Evolutionary conservation across 1,140 invertebrate genomes (phyloP), one percentile per base, ranked within the genome.

Genomic region (Hesperophylax magnus): DNA sequence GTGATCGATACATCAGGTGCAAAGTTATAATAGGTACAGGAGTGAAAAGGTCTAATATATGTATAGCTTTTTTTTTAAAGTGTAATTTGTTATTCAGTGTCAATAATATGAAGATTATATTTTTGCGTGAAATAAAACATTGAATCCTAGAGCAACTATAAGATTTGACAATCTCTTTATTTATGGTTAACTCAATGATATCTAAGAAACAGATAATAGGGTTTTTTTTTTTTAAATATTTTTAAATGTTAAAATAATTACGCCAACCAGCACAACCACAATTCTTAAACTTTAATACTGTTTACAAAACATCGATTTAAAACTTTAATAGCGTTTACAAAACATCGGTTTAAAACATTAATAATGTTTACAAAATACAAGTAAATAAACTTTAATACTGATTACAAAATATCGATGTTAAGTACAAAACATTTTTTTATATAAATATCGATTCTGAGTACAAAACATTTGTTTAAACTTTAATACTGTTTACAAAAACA

Each of bases 201-300:
- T 47, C 39, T 47, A 14, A 47, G 11, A 47, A 47, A 11, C 9
- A 14, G 8, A 14, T 9, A 3, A 34, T 3, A 47, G 14, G 39
- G 39, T 11, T 47, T 47, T 47, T 47, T 47, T 47, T 14, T 47
- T 11, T 9, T 22, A 22, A 67, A 67, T 67, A 17, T n/a, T n/a
- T 31, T 67, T 1, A 67, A 17, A 39, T 17, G 63, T 27, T 67
- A 67, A 58, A 58, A 67, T 67, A 67, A 67, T 67, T 67, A 67
- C 63, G 17, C 63, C 22, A n/a, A 31, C 63, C 22, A 27, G 11
- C 27, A 22, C 61, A 20, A 27, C 63, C 63, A 14, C 14, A 18
- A 4, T 15, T 14, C 61, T 17, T 27, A 65, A 65, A 24, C 20
- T 65, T 65, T 65, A 65, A 65, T 65, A 14, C 22, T 60, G 7